Conservation (phyloP, 2,113 vertebrate species). For the Smithornis capensis region DNA sequence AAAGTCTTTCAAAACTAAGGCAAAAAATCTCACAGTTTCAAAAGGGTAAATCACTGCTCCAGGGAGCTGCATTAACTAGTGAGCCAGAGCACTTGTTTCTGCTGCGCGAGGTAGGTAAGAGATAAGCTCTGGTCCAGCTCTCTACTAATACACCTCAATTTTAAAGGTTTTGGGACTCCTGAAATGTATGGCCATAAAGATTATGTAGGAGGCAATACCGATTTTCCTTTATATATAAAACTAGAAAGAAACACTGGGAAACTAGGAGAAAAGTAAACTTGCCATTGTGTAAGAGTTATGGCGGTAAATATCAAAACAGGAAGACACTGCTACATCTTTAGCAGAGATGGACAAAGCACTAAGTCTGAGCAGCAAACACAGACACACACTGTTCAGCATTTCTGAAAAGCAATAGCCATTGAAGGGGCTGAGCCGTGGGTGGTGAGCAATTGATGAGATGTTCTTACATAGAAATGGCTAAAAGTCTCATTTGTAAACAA, state of each 20-base stretch:
- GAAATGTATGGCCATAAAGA: background rate
- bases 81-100: background rate
- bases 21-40: background rate
- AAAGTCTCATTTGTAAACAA: background rate
- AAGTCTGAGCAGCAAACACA: background rate
- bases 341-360: background rate
- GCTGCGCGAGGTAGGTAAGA: background rate
- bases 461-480: background rate
- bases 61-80: background rate
- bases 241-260: background rate
- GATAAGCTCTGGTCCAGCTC: background rate
- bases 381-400: background rate
- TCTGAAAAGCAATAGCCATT: background rate
- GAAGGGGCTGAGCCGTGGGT: background rate
- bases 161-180: background rate
- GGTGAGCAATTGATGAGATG: background rate
- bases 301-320: background rate
- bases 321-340: background rate
- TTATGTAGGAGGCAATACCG: background rate
- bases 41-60: background rate
- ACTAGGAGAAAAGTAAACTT: background rate
- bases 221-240: background rate
- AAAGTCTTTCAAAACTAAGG: background rate
- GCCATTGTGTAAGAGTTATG: background rate
- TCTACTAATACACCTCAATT: background rate